phyloP scores from a whole-genome alignment of 2,797 vertebrate genomes.

The Labeo calbasu region DNA sequence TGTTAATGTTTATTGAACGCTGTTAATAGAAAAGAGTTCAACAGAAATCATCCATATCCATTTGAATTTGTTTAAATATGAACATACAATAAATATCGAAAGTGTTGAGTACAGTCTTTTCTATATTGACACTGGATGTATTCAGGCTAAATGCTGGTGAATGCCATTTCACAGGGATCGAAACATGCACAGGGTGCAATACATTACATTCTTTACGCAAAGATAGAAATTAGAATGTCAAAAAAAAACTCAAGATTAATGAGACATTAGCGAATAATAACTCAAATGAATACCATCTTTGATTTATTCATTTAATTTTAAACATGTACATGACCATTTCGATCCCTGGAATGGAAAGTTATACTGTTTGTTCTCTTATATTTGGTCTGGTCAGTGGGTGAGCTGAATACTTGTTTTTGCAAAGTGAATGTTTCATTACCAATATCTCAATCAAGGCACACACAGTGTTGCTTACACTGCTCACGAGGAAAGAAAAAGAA shows the following conservation, averaged over 20 bases:
- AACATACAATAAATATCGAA: conserved; percentile 67
- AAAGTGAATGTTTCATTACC: conserved; percentile 47
- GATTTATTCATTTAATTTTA: background rate
- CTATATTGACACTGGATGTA: conserved; percentile 70
- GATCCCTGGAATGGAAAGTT: conserved; percentile 63
- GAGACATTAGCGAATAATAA: background rate
- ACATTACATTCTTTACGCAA: background rate
- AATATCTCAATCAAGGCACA: conserved; percentile 76
- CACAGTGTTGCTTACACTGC: conserved; percentile 80
- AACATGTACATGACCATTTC: conserved; percentile 55
- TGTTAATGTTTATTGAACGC: conserved; percentile 51
- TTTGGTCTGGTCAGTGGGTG: conserved; percentile 24
- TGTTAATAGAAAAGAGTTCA: conserved; percentile 50
- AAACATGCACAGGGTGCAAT: conserved; percentile 68
- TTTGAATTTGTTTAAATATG: conserved; percentile 60
- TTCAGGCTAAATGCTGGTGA: conserved; percentile 83
- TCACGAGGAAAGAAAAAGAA: conserved; percentile 59
- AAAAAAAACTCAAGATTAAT: background rate
- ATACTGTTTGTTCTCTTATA: conserved; percentile 51
- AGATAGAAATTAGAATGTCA: background rate
- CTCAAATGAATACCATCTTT: background rate
- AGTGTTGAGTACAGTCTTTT: conserved; percentile 73
- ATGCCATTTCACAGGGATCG: conserved; percentile 77
- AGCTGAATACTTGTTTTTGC: conserved; percentile 53
- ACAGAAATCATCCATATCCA: conserved; percentile 44